Evolutionary conservation across 2,797 vertebrate species (phyloP), one percentile per base, ranked within the genome.

Genomic region (Eulemur albifrons): DNA sequence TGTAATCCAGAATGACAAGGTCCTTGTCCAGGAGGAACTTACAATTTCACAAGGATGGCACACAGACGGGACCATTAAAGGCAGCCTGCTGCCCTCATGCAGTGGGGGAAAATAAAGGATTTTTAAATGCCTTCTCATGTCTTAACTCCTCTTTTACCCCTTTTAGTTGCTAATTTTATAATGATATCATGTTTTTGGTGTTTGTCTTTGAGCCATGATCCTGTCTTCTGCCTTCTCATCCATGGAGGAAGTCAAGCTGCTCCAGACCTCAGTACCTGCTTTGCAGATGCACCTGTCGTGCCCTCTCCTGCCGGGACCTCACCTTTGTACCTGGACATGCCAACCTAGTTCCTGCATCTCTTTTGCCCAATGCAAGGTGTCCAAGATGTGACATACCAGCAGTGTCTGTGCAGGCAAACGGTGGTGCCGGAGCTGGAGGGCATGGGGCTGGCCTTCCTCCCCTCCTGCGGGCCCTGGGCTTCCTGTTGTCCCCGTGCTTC

Each of bases 1-100:
- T 70, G 23, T 84, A 82, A 93, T 89, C 75, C 79, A 77, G 61
- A 93, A 85, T 11, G 50, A 92, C 91, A 93, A 96, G 57, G 61
- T 48, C 45, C 88, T 76, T 65, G 88, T 95, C 88, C 82, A 67
- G 40, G 89, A 65, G 63, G 61, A 93, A 82, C 27, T 30, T 54
- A 27, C 8, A 90, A 38, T 88, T 69, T 88, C 73, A 23, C 0
- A 18, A 79, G 84, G 63, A 75, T 43, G 25, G 8, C 50, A 48
- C 81, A 48, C 17, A 94, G 79, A 67, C 2, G 18, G 35, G 2
- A 32, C 20, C 69, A 69, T 61, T 35, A 83, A 95, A 93, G 84
- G 85, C 65, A 85, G 45, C 81, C 38, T 54, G 30, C 90, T 76
- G 81, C 81, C 76, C 76, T 67, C 13, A 1, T 65, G 43, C 50